Percentiles rank a stretch among this genome's conserved stretches.
Evolutionary conservation across 1,140 invertebrate genomes (phyloP).

Genomic region (Brachionus paranguensis): DNA sequence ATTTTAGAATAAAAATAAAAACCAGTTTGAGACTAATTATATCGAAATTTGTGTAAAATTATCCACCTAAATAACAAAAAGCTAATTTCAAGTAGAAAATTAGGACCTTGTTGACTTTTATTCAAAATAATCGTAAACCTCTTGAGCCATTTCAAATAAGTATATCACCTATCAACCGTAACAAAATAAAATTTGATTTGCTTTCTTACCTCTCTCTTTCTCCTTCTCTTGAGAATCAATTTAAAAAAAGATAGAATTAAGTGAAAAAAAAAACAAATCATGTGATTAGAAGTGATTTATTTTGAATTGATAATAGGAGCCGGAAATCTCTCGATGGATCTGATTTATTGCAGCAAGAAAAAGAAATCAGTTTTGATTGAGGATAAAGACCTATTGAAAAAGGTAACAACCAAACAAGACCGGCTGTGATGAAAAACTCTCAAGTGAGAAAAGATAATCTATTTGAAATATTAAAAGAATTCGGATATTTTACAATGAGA

Average conservation of each 20-base stretch:
- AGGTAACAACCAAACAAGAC: not conserved
- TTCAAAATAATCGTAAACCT: not conserved
- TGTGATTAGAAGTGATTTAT: not conserved
- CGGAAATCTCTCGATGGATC: not conserved
- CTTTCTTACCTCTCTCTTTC: not conserved
- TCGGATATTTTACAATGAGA: not conserved
- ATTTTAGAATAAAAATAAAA: not conserved
- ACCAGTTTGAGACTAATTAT: constrained; percentile 19
- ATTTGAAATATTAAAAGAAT: not conserved
- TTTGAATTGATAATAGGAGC: not conserved
- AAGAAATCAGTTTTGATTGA: not conserved
- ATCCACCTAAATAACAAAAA: not conserved
- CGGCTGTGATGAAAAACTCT: not conserved
- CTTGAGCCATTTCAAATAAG: constrained; percentile 12
- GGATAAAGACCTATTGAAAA: not conserved
- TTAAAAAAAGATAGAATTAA: not conserved
- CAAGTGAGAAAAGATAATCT: not conserved
- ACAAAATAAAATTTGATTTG: not conserved
- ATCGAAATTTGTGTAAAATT: constrained; percentile 8
- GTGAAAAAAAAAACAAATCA: not conserved
- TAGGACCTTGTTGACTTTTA: not conserved
- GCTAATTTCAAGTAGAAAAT: not conserved
- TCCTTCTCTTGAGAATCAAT: not conserved
- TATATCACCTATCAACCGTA: constrained; percentile 32
- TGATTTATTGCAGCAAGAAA: not conserved